Conservation (phyloP, 2,888 invertebrate genomes). For the Eugnorisma glareosa region DNA sequence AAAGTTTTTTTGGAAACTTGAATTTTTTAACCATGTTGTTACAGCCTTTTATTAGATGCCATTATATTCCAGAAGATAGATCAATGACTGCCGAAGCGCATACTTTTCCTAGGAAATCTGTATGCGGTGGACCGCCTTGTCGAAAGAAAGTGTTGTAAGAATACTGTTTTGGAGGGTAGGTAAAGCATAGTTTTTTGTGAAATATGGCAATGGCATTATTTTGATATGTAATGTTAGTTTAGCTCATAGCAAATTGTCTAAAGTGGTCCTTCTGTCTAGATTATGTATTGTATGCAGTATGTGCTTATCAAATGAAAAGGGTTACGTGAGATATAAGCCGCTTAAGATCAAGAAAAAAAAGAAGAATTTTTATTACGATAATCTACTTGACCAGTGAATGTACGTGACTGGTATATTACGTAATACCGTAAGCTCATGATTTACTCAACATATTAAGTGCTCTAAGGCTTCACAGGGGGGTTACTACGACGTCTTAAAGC, state of each 20-base stretch:
- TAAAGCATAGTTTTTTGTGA: no score
- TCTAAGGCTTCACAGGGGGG: neutral
- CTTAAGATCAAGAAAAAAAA: constrained; percentile 18
- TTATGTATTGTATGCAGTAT: neutral
- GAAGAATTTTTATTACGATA: neutral
- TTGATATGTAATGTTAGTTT: neutral
- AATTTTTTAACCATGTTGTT: no score
- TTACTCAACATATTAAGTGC: neutral
- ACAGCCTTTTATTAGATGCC: no score
- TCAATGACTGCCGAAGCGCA: no score
- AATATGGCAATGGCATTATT: no score
- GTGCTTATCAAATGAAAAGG: constrained; percentile 11
- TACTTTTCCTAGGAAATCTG: no score
- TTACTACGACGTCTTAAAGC: no score
- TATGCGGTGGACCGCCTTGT: no score
- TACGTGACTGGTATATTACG: neutral
- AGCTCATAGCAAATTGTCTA: neutral
- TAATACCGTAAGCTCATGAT: neutral
- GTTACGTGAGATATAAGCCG: constrained; percentile 36
- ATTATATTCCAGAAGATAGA: no score
- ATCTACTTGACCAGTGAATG: constrained; percentile 9
- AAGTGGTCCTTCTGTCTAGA: constrained; percentile 9
- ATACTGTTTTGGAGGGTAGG: no score
- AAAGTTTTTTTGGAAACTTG: no score
- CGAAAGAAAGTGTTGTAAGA: no score